phyloP scores from a whole-genome alignment of 2,888 invertebrate genomes.

The Pristionchus mayeri region DNA sequence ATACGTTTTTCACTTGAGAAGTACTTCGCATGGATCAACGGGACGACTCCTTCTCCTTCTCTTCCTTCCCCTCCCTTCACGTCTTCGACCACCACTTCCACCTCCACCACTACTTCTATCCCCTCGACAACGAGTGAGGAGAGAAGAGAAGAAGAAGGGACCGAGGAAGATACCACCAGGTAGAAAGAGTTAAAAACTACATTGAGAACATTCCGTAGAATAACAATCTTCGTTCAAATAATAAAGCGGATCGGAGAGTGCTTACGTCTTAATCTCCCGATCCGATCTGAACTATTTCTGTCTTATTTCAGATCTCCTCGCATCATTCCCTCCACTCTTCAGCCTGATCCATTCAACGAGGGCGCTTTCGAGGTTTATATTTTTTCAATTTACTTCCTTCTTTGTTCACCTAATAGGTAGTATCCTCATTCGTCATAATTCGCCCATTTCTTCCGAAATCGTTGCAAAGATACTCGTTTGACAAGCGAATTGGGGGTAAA shows the following conservation, averaged over 20 bases:
- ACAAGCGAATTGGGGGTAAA: too few species aligned
- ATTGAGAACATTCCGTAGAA: too few species aligned
- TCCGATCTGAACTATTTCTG: too few species aligned
- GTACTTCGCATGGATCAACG: constrained; percentile 46
- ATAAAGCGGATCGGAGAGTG: neutral
- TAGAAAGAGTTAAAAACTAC: neutral
- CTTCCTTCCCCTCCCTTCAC: neutral
- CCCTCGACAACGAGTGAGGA: neutral
- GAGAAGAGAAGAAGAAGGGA: constrained; percentile 3
- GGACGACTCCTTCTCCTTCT: neutral
- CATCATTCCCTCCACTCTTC: constrained; percentile 5
- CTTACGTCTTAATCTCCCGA: too few species aligned
- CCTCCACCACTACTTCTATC: neutral
- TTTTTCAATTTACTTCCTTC: too few species aligned
- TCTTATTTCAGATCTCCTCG: neutral
- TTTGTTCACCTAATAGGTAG: too few species aligned
- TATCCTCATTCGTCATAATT: too few species aligned
- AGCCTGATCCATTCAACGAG: constrained; percentile 43
- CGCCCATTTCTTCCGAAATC: too few species aligned
- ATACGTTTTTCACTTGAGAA: neutral
- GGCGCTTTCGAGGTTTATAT: constrained; percentile 35
- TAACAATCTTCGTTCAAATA: too few species aligned
- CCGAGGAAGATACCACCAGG: neutral
- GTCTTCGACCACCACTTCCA: neutral
- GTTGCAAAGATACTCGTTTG: too few species aligned